Percentiles rank a stretch among this genome's conserved stretches.
phyloP scores from a whole-genome alignment of 2,113 vertebrate species.

The Chauna torquata region DNA sequence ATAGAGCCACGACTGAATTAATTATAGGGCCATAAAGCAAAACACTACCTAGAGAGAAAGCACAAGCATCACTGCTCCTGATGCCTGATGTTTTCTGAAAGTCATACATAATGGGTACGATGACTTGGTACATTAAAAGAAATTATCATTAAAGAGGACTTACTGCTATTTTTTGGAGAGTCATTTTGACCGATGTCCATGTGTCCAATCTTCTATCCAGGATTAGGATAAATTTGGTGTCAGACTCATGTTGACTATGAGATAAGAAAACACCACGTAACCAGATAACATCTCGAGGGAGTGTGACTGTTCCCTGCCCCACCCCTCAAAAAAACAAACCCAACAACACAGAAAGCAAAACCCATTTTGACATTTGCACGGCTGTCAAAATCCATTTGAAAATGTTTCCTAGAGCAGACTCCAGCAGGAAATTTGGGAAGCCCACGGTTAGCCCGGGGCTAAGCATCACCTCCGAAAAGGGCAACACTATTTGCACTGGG shows the following conservation, averaged over 20 bases:
- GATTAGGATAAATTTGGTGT: slow-evolving; percentile 92
- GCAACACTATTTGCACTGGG: fast-evolving
- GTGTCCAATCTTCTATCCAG: slow-evolving; percentile 94
- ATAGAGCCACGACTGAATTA: not conserved
- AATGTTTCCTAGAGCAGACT: not conserved
- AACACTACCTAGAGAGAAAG: not conserved
- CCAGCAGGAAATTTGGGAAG: not conserved
- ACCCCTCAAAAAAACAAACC: not conserved
- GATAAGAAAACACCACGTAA: not conserved
- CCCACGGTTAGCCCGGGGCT: not conserved
- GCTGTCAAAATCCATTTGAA: not conserved
- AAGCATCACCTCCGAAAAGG: not conserved
- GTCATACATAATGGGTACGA: not conserved
- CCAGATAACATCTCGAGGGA: not conserved
- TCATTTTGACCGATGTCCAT: slow-evolving; percentile 93
- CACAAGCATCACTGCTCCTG: not conserved
- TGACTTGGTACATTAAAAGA: not conserved
- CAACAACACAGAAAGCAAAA: not conserved
- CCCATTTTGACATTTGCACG: not conserved
- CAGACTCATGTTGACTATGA: slow-evolving; percentile 85
- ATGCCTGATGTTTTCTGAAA: not conserved
- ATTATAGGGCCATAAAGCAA: slow-evolving; percentile 20
- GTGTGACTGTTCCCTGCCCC: not conserved
- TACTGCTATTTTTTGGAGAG: slow-evolving; percentile 91
- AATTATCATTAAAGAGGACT: slow-evolving; percentile 56